phyloP scores from a whole-genome alignment of 2,888 invertebrate species.

The Lagria hirta region DNA sequence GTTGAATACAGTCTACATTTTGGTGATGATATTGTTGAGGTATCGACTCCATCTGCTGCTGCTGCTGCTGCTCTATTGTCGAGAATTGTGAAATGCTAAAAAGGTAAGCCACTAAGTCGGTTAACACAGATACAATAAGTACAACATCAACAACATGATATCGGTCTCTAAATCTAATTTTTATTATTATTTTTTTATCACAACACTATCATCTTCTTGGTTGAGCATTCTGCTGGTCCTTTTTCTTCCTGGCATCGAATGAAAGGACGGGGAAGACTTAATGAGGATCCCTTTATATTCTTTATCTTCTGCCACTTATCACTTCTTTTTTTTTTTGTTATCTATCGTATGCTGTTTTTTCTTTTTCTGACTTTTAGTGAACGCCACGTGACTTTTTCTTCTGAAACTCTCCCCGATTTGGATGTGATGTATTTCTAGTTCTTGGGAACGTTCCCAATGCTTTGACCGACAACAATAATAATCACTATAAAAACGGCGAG shows the following conservation, averaged over 20 bases:
- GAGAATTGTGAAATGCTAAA: constrained; percentile 20
- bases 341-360: too few relatives aligned
- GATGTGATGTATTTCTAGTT: constrained; percentile 38
- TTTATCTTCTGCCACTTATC: too few relatives aligned
- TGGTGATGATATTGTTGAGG: constrained; percentile 19
- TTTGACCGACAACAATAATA: constrained; percentile 79
- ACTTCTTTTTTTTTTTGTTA: too few relatives aligned
- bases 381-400: too few relatives aligned
- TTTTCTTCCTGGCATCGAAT: too few relatives aligned
- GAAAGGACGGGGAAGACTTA: constrained; percentile 24
- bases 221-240: constrained; percentile 16
- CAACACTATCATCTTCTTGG: constrained; percentile 22
- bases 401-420: too few relatives aligned
- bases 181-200: too few relatives aligned
- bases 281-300: constrained; percentile 45
- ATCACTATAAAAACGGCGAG: constrained; percentile 79
- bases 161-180: constrained; percentile 8
- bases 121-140: constrained; percentile 35
- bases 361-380: too few relatives aligned
- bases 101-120: constrained; percentile 42
- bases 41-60: too few relatives aligned
- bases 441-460: constrained; percentile 59
- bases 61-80: constrained; percentile 30
- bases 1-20: constrained; percentile 28
- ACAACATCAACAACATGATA: constrained; percentile 26